Evolutionary conservation across 2,888 invertebrate species (phyloP).

Genomic region (Phorcus lineatus): DNA sequence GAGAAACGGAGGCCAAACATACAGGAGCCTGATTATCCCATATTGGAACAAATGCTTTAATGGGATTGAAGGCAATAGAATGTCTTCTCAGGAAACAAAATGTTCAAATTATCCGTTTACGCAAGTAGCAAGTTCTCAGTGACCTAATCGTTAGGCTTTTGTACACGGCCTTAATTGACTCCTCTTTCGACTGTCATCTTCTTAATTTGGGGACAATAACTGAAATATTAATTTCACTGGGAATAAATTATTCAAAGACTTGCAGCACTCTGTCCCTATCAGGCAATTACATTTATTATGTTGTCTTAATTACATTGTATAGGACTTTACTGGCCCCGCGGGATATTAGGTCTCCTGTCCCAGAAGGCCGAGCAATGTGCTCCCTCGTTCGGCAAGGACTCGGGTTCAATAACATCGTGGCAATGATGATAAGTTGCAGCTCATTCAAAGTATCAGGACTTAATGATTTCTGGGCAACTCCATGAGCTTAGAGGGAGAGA

Average conservation of each 20-base stretch:
- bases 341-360: background rate
- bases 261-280: slow-evolving; percentile 14
- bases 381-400: background rate
- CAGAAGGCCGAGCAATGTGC: background rate
- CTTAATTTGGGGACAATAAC: slow-evolving; percentile 24
- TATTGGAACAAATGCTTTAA: slow-evolving; percentile 2
- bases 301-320: slow-evolving; percentile 23
- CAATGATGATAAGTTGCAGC: too few species aligned
- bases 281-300: slow-evolving; percentile 22
- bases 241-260: slow-evolving; percentile 18
- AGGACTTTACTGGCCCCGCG: background rate
- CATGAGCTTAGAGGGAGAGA: too few species aligned
- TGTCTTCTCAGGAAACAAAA: background rate
- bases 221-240: slow-evolving; percentile 22
- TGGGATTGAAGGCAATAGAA: background rate
- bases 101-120: background rate
- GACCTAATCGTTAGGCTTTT: slow-evolving; percentile 21
- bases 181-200: slow-evolving; percentile 11
- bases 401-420: too few species aligned
- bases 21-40: background rate
- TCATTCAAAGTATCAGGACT: too few species aligned
- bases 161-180: slow-evolving; percentile 10
- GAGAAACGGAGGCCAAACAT: background rate
- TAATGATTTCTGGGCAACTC: too few species aligned
- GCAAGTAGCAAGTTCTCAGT: background rate